phyloP scores from a whole-genome alignment of 2,888 invertebrate species.

The Pyrochroa serraticornis region DNA sequence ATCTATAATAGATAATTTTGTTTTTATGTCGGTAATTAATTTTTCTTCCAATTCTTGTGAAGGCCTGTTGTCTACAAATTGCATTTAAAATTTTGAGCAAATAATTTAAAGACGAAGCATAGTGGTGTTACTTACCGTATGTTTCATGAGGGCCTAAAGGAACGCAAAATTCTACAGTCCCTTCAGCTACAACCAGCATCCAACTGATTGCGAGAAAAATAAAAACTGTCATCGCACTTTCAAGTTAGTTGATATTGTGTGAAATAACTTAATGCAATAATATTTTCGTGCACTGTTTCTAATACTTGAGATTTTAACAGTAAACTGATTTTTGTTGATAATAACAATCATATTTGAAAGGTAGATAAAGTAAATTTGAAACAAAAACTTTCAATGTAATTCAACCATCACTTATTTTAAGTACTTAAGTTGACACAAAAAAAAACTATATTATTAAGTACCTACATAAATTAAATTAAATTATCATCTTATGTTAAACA shows the following conservation, averaged over 20 bases:
- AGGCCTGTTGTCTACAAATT: not conserved
- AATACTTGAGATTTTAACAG: too few relatives aligned
- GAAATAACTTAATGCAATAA: too few relatives aligned
- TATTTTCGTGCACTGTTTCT: too few relatives aligned
- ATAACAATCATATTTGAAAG: too few relatives aligned
- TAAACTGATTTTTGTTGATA: too few relatives aligned
- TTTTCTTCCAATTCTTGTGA: constrained; percentile 6
- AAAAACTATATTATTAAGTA: constrained; percentile 1
- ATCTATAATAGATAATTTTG: not conserved
- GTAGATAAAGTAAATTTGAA: too few relatives aligned
- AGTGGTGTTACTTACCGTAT: not conserved
- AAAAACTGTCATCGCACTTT: not conserved
- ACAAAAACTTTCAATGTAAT: too few relatives aligned
- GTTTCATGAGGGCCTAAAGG: not conserved
- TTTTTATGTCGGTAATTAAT: not conserved
- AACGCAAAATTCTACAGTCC: constrained; percentile 11
- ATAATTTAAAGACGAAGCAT: not conserved
- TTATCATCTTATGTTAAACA: constrained; percentile 47
- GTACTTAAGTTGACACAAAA: constrained; percentile 2
- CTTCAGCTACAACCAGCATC: constrained; percentile 1
- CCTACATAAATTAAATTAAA: constrained; percentile 5
- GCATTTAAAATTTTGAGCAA: not conserved
- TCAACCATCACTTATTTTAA: too few relatives aligned
- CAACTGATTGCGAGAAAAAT: not conserved
- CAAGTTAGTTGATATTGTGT: too few relatives aligned